Conservation (phyloP, 1,140 invertebrate genomes). For the Meteorus sp. region DNA sequence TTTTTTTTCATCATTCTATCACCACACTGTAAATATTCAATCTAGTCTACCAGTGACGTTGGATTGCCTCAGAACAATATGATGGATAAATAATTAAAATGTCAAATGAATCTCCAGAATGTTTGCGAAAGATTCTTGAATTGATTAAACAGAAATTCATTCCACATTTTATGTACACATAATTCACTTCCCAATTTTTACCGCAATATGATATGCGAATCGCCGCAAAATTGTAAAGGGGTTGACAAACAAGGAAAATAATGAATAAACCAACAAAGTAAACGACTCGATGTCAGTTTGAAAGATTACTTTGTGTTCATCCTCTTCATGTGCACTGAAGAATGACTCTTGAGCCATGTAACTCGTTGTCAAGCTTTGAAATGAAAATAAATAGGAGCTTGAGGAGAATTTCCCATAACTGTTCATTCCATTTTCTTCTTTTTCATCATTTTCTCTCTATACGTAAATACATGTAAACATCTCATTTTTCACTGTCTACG, state of each 20-base stretch:
- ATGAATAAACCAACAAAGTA: neutral
- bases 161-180: too few relatives aligned
- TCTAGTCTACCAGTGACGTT: too few relatives aligned
- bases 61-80: too few relatives aligned
- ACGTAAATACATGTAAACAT: neutral
- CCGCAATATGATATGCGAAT: too few relatives aligned
- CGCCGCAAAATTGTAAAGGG: too few relatives aligned
- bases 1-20: too few relatives aligned
- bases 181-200: too few relatives aligned
- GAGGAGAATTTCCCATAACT: neutral
- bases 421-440: neutral
- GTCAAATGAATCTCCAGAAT: too few relatives aligned
- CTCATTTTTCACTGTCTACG: neutral
- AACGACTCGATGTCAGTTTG: neutral
- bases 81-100: too few relatives aligned
- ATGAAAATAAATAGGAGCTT: neutral
- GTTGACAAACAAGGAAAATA: neutral
- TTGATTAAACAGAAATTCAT: too few relatives aligned
- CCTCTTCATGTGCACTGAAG: constrained; percentile 12
- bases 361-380: constrained; percentile 1
- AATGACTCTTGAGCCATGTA: neutral
- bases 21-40: too few relatives aligned
- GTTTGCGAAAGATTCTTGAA: too few relatives aligned
- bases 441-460: neutral
- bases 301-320: constrained; percentile 5